Evolutionary conservation across 2,888 invertebrate species (phyloP).

Genomic region (Masnerella sp.): DNA sequence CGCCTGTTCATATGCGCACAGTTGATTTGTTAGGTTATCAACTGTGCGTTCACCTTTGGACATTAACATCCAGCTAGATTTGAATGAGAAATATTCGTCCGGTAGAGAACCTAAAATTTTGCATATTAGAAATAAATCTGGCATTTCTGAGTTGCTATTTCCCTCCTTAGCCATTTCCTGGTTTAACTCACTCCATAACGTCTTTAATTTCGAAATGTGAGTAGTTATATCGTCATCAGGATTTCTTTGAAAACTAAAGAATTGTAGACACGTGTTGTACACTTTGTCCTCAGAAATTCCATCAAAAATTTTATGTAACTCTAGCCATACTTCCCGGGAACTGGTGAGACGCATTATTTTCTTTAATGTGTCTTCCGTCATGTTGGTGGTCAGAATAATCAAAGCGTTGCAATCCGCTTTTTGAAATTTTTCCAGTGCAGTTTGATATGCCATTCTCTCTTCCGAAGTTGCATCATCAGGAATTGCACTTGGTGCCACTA

Average conservation of each 20-base stretch:
- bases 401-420: neutral
- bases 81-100: constrained; percentile 40
- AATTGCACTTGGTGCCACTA: constrained; percentile 13
- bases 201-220: constrained; percentile 1
- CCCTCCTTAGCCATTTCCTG: constrained; percentile 1
- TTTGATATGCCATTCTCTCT: neutral
- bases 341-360: neutral
- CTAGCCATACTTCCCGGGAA: neutral
- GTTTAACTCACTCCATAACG: neutral
- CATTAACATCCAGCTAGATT: constrained; percentile 45
- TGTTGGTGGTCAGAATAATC: neutral
- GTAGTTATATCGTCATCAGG: neutral
- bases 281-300: constrained; percentile 3
- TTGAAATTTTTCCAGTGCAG: neutral
- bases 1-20: constrained; percentile 27
- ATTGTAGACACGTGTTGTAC: neutral
- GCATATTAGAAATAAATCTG: constrained; percentile 45
- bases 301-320: constrained; percentile 1
- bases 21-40: constrained; percentile 35
- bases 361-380: neutral
- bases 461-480: neutral
- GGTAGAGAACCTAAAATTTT: constrained; percentile 52
- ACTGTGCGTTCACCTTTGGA: constrained; percentile 19
- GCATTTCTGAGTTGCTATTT: constrained; percentile 7
- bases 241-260: neutral